Conservation (phyloP, 2,888 invertebrate genomes). For the Sminthurinus aureus region DNA sequence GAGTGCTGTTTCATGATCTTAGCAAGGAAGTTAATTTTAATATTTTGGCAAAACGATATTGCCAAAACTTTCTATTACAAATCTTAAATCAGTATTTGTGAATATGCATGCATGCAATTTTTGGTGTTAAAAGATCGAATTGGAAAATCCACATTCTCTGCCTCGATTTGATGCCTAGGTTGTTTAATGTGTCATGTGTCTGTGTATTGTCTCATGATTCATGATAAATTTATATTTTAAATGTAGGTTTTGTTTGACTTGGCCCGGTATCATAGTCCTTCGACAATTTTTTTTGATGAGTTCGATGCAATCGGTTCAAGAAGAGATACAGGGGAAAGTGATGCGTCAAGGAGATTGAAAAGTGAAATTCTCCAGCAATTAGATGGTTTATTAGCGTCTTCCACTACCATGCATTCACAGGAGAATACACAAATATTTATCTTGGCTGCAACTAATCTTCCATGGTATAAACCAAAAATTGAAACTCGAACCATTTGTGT, state of each 20-base stretch:
- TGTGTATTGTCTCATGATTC: too few relatives aligned
- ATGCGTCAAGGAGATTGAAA: constrained; percentile 86
- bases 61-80: too few relatives aligned
- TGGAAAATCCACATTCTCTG: too few relatives aligned
- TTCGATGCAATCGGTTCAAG: constrained; percentile 82
- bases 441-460: constrained; percentile 88
- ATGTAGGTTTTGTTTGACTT: constrained; percentile 82
- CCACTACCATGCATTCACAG: constrained; percentile 67
- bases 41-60: too few relatives aligned
- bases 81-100: too few relatives aligned
- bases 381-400: constrained; percentile 74
- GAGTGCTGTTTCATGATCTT: too few relatives aligned
- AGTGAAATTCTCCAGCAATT: constrained; percentile 87
- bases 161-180: too few relatives aligned
- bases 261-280: constrained; percentile 83
- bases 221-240: too few relatives aligned
- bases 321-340: constrained; percentile 73
- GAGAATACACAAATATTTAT: constrained; percentile 68
- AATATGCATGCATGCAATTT: background rate
- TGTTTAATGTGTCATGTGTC: too few relatives aligned
- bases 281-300: constrained; percentile 93
- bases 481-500: background rate
- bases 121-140: too few relatives aligned
- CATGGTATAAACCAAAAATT: constrained; percentile 72
- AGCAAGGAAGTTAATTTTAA: too few relatives aligned